These are phyloP conservation scores for Octopus sinensis DNA, from an alignment of 1,140 invertebrate species.

Conservation along the genomic window DNA sequence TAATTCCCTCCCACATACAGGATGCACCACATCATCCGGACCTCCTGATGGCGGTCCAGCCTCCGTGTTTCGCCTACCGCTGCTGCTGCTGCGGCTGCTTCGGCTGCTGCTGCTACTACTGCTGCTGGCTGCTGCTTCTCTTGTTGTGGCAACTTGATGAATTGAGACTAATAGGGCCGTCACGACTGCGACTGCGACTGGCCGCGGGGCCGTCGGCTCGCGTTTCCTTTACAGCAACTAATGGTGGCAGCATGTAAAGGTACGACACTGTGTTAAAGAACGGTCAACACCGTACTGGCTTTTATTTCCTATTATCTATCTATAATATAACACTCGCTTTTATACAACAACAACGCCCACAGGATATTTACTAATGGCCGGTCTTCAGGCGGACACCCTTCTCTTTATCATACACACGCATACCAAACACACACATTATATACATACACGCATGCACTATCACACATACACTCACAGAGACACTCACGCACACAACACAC, in stretches of 20 bases:
- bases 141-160: not conserved
- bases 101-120: too few relatives aligned
- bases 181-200: not conserved
- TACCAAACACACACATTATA: too few relatives aligned
- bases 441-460: too few relatives aligned
- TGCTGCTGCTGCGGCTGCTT: not conserved
- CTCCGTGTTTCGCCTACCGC: not conserved
- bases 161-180: not conserved
- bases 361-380: too few relatives aligned
- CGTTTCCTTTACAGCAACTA: not conserved
- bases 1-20: slow-evolving; percentile 7
- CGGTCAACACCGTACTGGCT: not conserved
- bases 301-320: too few relatives aligned
- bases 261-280: not conserved
- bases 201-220: not conserved
- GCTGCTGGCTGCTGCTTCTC: too few relatives aligned
- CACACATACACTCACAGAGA: too few relatives aligned
- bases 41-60: not conserved
- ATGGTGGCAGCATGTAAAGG: not conserved
- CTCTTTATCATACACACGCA: too few relatives aligned
- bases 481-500: not conserved
- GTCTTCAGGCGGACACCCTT: too few relatives aligned
- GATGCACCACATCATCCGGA: slow-evolving; percentile 4
- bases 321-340: not conserved
- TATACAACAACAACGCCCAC: not conserved